Conservation (phyloP, 2,888 invertebrate genomes). For the Macrosoma leucophasiata region DNA sequence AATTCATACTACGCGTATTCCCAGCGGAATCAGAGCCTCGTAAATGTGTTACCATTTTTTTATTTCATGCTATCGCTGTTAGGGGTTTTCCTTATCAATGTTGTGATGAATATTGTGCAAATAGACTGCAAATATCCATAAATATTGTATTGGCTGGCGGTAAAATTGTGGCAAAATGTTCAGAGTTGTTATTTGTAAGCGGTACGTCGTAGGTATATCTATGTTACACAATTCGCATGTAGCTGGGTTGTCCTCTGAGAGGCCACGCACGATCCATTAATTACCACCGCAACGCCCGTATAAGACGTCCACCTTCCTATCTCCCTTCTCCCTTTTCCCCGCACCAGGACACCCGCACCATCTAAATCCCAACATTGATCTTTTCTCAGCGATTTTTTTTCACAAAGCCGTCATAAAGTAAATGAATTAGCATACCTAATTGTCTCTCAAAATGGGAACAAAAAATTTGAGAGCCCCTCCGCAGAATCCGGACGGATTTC, state of each 20-base stretch:
- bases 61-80: constrained; percentile 6
- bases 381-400: constrained; percentile 48
- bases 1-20: constrained; percentile 34
- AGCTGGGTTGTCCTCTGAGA: constrained; percentile 36
- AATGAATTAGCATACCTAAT: constrained; percentile 71
- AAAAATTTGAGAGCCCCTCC: constrained; percentile 54
- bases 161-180: too few relatives aligned
- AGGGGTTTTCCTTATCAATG: constrained; percentile 20
- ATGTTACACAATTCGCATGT: constrained; percentile 33
- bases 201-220: too few relatives aligned
- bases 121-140: too few relatives aligned
- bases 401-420: constrained; percentile 59
- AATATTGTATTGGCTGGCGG: too few relatives aligned
- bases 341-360: too few relatives aligned
- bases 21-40: constrained; percentile 19
- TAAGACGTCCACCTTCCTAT: constrained; percentile 38
- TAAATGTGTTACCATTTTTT: constrained; percentile 25
- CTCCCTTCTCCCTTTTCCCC: constrained; percentile 23
- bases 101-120: too few relatives aligned
- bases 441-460: constrained; percentile 58
- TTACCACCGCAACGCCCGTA: constrained; percentile 37
- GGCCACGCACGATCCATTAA: constrained; percentile 49
- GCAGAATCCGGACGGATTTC: constrained; percentile 51
- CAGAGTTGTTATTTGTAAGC: too few relatives aligned
- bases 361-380: constrained; percentile 46